Base-by-base conservation (phyloP, 2,888 invertebrate species). In the Torymus auratus region DNA sequence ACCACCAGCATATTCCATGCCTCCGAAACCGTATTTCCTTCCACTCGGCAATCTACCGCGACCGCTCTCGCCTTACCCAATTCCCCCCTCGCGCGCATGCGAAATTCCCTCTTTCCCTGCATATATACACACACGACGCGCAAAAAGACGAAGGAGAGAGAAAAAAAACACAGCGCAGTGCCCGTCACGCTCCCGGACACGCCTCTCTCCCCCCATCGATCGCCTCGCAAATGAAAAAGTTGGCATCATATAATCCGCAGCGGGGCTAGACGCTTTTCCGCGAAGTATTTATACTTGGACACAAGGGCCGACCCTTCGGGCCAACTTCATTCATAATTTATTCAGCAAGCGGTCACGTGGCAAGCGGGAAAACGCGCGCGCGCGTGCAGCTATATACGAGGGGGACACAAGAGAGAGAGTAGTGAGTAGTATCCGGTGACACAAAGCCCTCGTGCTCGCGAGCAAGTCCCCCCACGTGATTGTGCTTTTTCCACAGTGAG, bases 311-410 rank as follows among this genome's bases (percentile, higher is more conserved):
- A 14, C 67, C 53, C 60, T 78, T 52, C 71, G 71, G 61, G 52
- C 52, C 28, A 60, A 15, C 52, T 75, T 75, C 78, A 71, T 80
- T 75, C 69, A 80, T 71, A 75, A 75, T 80, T 80, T 71, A 80
- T 71, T 60, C 28, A 56, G 23, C 41, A 55, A 78, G 56, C 67
- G 52, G 69, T 75, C 70, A 70, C 64, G 70, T 75, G 60, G 23
- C 53, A 13, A n/a, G 23, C 56, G 41, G 65, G 23, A 28, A 55
- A n/a, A 53, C 15, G 13, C 13, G 62, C 41, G 28, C 28, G 41
- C 41, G 41, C 7, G 12, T 23, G n/a, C 15, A 15, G 2, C 17
- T 41, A n/a, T n/a, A n/a, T n/a, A 41, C 58, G 28, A 17, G 50
- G 50, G 50, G 11, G 41, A 41, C 41, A 41, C 7, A 7, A 28